These are phyloP conservation scores for Silurus asotus DNA, from an alignment of 2,113 vertebrate species.

Conservation along the genomic window DNA sequence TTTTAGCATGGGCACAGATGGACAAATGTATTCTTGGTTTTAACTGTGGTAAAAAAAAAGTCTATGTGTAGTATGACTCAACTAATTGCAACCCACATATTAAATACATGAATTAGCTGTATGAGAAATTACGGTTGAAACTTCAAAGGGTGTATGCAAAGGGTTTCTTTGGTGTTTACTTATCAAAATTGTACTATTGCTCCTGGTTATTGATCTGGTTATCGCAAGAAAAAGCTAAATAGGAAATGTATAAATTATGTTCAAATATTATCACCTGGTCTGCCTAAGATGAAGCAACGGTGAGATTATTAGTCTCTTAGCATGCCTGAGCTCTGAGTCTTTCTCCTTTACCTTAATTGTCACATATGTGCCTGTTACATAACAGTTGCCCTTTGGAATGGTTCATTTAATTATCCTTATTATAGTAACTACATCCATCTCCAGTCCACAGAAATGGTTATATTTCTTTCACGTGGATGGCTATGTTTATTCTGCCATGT, in stretches of 20 bases:
- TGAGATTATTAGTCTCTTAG: slow-evolving; percentile 32
- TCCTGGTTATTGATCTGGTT: not conserved
- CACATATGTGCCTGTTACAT: slow-evolving; percentile 33
- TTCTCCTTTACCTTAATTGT: not conserved
- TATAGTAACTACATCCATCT: not conserved
- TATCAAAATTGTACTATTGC: not conserved
- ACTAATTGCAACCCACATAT: not conserved
- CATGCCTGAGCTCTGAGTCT: slow-evolving; percentile 22
- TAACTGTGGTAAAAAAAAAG: not conserved
- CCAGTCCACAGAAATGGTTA: not conserved
- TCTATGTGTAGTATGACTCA: not conserved
- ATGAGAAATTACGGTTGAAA: not conserved
- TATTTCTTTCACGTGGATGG: slow-evolving; percentile 4
- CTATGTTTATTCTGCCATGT: slow-evolving; percentile 3
- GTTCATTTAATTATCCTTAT: slow-evolving; percentile 37
- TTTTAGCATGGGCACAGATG: not conserved
- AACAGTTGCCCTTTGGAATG: slow-evolving; percentile 43
- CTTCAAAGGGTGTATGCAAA: not conserved
- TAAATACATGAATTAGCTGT: not conserved
- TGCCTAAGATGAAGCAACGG: slow-evolving; percentile 21
- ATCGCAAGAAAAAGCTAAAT: not conserved
- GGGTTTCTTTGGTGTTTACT: not conserved
- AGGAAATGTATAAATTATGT: slow-evolving; percentile 10
- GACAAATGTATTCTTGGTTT: not conserved
- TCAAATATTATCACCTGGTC: not conserved